A percentile compares a stretch with the other conserved stretches of the same genome.
Conservation (phyloP, 2,888 invertebrate species). For the Galeopsomyia nigrocyanea region DNA sequence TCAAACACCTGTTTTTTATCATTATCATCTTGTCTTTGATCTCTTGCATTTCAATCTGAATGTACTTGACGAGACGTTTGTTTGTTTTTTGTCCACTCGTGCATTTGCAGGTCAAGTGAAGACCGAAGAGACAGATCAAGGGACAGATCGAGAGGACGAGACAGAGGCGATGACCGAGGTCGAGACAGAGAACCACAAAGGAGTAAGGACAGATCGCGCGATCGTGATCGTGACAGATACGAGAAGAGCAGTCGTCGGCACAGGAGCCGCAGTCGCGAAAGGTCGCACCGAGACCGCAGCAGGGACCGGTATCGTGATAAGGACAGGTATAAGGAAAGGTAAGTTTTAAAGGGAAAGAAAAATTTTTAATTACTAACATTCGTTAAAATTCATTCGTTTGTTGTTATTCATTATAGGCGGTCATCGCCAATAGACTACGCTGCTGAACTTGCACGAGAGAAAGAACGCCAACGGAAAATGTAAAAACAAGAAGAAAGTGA, state of each 20-base stretch:
- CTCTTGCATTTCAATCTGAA: no score
- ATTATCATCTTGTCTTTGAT: constrained; percentile 12
- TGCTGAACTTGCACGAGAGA: constrained; percentile 65
- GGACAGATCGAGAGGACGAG: constrained; percentile 53
- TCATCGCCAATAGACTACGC: constrained; percentile 65
- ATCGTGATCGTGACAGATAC: constrained; percentile 58
- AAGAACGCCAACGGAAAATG: constrained; percentile 66
- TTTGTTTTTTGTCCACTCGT: not conserved
- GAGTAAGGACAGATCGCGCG: constrained; percentile 57
- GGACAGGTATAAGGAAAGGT: constrained; percentile 65
- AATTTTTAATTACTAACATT: not conserved
- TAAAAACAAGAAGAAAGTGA: constrained; percentile 51
- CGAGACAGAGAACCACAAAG: constrained; percentile 64
- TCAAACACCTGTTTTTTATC: no score
- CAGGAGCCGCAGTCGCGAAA: constrained; percentile 64
- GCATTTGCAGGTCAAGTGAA: constrained; percentile 66
- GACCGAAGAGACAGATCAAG: constrained; percentile 59
- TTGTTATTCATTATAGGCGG: constrained; percentile 54
- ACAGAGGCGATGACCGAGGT: constrained; percentile 56
- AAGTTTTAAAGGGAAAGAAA: constrained; percentile 12
- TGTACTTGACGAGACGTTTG: no score
- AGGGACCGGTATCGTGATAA: constrained; percentile 60
- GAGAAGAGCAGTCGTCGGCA: constrained; percentile 58
- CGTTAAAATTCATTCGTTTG: not conserved
- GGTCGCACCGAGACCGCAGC: constrained; percentile 61